Evolutionary conservation across 2,113 vertebrate genomes (phyloP), one percentile per base, ranked within the genome.

Genomic region (Tyrannus savana): DNA sequence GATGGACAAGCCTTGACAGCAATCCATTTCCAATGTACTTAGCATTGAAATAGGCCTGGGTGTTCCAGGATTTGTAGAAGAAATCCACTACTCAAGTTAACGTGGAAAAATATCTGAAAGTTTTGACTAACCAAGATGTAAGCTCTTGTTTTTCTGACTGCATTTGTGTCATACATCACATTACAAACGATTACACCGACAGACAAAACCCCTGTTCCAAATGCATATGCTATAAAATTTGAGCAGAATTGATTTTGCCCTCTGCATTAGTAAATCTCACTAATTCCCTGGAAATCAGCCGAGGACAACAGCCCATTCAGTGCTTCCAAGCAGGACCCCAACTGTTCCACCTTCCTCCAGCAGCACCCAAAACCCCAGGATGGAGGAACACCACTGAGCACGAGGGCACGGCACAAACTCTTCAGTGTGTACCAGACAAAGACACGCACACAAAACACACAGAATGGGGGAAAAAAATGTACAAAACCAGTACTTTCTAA

Each of bases 11-110:
- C 30, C 89, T 82, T 90, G 93, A 94, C 95, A 95, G 92, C 69
- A 92, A 96, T 93, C 90, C 86, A 1, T 96, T 96, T 90, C 66
- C 93, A 94, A 96, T 76, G 81, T 41, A 92, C n/a, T 95, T 92
- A 90, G 80, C 79, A 95, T 84, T 94, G 96, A 90, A 93, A 95
- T 47, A 97, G 56, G 64, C 47, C 88, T 95, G 73, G 10, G 35
- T 72, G 66, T 64, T 92, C 64, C n/a, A 84, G 81, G 68, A 71
- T 58, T 72, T 72, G 72, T 19, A 86, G 46, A 63, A 64, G 55
- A 93, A 96, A 97, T 69, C 33, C 71, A 86, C 73, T 92, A 33
- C 23, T 84, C 10, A 6, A 67, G 52, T 64, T 93, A 75, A 69
- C 0, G 0, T 14, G n/a, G 73, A 91, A 89, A 94, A 89, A 73